Conservation (phyloP, 2,113 vertebrate genomes). For the Amphiprion percula region DNA sequence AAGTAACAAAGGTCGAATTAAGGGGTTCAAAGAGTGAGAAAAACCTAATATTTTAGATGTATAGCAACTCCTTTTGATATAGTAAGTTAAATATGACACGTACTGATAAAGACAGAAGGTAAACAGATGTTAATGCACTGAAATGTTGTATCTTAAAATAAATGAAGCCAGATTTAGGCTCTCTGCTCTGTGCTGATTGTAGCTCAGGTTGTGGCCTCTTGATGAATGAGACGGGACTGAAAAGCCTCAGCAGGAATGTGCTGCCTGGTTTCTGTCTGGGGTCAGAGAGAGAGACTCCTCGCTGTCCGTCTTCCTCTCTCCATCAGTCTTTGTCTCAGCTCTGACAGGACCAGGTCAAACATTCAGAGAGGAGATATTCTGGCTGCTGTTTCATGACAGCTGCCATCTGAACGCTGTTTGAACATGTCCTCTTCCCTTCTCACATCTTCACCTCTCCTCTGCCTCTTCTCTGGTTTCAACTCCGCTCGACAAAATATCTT, state of each 20-base stretch:
- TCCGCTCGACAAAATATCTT: not conserved
- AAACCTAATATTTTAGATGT: too few relatives aligned
- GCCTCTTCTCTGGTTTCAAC: conserved; percentile 23
- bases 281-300: conserved; percentile 13
- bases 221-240: not conserved
- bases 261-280: conserved; percentile 19
- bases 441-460: conserved; percentile 2
- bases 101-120: too few relatives aligned
- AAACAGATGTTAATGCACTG: too few relatives aligned
- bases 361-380: conserved; percentile 34
- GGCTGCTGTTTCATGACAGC: conserved; percentile 28
- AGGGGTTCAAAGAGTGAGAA: too few relatives aligned
- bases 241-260: conserved; percentile 39
- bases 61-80: too few relatives aligned
- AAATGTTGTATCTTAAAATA: not conserved
- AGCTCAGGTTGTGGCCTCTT: conserved; percentile 6
- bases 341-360: conserved; percentile 54
- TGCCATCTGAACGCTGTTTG: conserved; percentile 39
- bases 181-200: not conserved
- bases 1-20: too few relatives aligned
- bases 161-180: not conserved
- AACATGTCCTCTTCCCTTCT: not conserved
- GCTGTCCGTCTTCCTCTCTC: conserved; percentile 10
- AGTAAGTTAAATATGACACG: too few relatives aligned
- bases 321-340: conserved; percentile 27